Evolutionary conservation across 2,113 vertebrate genomes (phyloP).

Genomic region (Crypturellus undulatus): DNA sequence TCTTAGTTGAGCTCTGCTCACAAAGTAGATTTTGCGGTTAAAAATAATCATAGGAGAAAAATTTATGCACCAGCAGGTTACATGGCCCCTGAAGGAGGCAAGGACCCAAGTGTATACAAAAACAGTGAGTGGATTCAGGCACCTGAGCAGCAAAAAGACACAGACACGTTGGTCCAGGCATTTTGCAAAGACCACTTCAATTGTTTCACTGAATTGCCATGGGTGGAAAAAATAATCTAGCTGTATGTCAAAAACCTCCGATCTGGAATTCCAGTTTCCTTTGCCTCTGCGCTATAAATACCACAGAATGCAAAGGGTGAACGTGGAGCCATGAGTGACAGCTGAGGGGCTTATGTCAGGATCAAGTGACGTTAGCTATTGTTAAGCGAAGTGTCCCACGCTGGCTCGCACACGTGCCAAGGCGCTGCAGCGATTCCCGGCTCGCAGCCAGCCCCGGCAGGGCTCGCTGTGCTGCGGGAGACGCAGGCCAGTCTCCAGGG

Average conservation of each 20-base stretch:
- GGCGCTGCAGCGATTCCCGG: not conserved
- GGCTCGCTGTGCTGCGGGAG: not conserved
- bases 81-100: not conserved
- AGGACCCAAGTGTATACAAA: not conserved
- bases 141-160: not conserved
- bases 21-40: not conserved
- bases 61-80: not conserved
- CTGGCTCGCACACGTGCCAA: not conserved
- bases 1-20: not conserved
- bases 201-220: not conserved
- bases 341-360: slow-evolving; percentile 54
- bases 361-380: slow-evolving; percentile 21
- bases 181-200: not conserved
- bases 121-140: not conserved
- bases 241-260: not conserved
- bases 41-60: not conserved
- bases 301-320: slow-evolving; percentile 38
- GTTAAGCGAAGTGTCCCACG: slow-evolving; percentile 39
- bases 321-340: slow-evolving; percentile 19
- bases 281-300: slow-evolving; percentile 67
- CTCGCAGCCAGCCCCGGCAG: not conserved
- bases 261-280: slow-evolving; percentile 61
- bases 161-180: not conserved
- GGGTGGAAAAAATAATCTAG: slow-evolving; percentile 46
- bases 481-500: not conserved